Conservation (phyloP, 2,888 invertebrate species). For the Eilema depressum region DNA sequence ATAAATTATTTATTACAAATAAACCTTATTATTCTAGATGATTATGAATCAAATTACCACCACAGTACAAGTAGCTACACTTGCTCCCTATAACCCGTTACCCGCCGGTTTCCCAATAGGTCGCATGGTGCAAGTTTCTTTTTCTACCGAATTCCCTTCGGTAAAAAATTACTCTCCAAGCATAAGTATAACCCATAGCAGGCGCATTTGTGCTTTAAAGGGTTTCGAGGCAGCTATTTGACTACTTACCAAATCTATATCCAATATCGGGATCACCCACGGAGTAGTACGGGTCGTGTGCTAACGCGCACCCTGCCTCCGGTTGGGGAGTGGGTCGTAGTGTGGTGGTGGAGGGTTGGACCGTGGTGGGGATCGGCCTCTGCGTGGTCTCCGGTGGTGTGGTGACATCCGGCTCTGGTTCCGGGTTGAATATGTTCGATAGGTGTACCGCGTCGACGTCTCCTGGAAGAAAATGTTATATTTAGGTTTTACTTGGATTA, state of each 20-base stretch:
- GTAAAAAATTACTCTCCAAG: too few relatives aligned
- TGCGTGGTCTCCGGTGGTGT: conserved; percentile 33
- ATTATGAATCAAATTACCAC: too few relatives aligned
- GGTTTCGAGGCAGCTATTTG: not conserved
- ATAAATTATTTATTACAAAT: too few relatives aligned
- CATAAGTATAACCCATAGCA: too few relatives aligned
- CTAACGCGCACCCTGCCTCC: conserved; percentile 83
- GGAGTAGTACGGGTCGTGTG: conserved; percentile 79
- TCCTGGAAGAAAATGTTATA: not conserved
- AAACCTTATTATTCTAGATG: too few relatives aligned
- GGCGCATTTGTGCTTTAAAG: too few relatives aligned
- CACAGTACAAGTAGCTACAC: too few relatives aligned
- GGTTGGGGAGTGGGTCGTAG: conserved; percentile 71
- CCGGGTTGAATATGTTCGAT: conserved; percentile 32
- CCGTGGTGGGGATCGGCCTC: conserved; percentile 29
- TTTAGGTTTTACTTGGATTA: too few relatives aligned
- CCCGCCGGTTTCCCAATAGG: too few relatives aligned
- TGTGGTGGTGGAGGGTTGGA: conserved; percentile 51
- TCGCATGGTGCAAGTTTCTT: too few relatives aligned
- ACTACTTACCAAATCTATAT: conserved; percentile 88
- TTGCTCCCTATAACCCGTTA: too few relatives aligned
- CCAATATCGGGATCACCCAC: conserved; percentile 85
- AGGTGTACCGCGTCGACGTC: not conserved
- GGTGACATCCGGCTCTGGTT: conserved; percentile 27
- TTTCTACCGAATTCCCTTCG: too few relatives aligned